phyloP scores from a whole-genome alignment of 2,888 invertebrate genomes.

The Drosophila melanosoma region DNA sequence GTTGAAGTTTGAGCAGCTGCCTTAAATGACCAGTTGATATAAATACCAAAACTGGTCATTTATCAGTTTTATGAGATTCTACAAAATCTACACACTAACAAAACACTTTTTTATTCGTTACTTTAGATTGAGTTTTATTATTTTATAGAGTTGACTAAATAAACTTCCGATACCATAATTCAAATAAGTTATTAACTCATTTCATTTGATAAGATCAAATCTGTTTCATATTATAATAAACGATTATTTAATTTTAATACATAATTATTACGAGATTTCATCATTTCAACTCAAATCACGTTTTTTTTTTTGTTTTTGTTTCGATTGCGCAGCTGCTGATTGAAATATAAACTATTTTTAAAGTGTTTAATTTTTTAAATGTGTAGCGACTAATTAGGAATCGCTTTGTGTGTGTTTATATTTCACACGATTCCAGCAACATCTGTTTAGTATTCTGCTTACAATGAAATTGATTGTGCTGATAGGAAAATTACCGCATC shows the following conservation, averaged over 20 bases:
- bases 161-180: not conserved
- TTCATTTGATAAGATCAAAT: not conserved
- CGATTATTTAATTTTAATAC: too few relatives aligned
- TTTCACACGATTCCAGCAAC: constrained; percentile 10
- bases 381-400: constrained; percentile 18
- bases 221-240: too few relatives aligned
- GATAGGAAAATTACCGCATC: constrained; percentile 64
- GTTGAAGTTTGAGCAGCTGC: constrained; percentile 22
- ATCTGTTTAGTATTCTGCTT: constrained; percentile 26
- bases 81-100: not conserved
- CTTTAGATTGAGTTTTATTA: not conserved
- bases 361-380: not conserved
- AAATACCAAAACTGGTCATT: not conserved
- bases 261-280: not conserved
- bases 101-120: not conserved
- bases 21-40: not conserved
- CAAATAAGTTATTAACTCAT: not conserved
- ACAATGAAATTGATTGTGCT: constrained; percentile 47
- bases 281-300: not conserved
- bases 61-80: not conserved
- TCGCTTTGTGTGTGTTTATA: constrained; percentile 8
- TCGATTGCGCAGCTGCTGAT: constrained; percentile 10
- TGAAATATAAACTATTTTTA: constrained; percentile 10
- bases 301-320: not conserved
- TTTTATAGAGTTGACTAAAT: not conserved